Evolutionary conservation across 1,140 invertebrate species (phyloP), one percentile per base, ranked within the genome.

Genomic region (Drosophila nigromelanica): DNA sequence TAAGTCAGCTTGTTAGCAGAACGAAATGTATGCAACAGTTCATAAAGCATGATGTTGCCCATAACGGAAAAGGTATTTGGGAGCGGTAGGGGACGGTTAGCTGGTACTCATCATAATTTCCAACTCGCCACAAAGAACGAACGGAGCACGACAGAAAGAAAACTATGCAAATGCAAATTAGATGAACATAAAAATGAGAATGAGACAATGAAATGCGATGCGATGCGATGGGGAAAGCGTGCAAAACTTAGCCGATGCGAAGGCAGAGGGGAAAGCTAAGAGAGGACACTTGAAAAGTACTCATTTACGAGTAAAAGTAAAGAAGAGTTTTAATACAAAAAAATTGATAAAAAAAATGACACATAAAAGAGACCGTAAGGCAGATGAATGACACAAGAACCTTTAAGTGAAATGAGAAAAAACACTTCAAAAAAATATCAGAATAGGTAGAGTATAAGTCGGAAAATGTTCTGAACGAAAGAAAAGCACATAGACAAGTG

Each of bases 91-190:
- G 30, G 6, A 27, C n/a, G 18, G 33, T 43, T 33, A 58, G 63
- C 63, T 43, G 18, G 39, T 39, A 74, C 66, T 60, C 73, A 72
- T 76, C 73, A 76, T 72, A 76, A 72, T 76, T 72, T 72, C 37
- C 47, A 60, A 30, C 62, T 21, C 42, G 40, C 47, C 52, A 52
- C 68, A 70, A 55, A 55, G 61, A 54, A 43, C 14, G 48, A 7
- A 39, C 21, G 42, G 42, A 40, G 62, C 40, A 50, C 66, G 62
- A 43, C 47, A 60, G 58, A 78, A 71, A 61, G 60, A 55, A 71
- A 76, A 87, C 55, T 71, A 76, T 73, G 72, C 68, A 82, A 87
- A 87, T 89, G 80, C 73, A 85, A 85, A 85, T 85, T 76, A 87
- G 72, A 81, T 76, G 67, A 71, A 48, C 73, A 62, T 62, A 69